Conservation (phyloP, 2,113 vertebrate species). For the Athene cunicularia region DNA sequence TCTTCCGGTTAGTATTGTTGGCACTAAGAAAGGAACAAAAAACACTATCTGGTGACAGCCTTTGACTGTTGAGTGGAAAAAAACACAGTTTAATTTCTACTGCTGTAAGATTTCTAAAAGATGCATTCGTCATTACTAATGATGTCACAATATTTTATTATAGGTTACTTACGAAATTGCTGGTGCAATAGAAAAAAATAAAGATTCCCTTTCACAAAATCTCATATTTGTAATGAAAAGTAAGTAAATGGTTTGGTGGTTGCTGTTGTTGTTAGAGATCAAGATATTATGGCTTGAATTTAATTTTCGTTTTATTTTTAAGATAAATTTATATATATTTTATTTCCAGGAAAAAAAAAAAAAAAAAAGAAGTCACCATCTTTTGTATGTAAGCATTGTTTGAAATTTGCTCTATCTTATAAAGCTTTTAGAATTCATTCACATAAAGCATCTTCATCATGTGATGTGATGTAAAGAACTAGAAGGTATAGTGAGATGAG, state of each 20-base stretch:
- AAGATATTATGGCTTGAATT: background rate
- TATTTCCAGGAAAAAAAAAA: background rate
- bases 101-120: background rate
- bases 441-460: slow-evolving; percentile 8
- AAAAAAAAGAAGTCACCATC: background rate
- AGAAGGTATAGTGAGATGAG: background rate
- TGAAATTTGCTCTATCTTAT: slow-evolving; percentile 35
- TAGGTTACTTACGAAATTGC: slow-evolving; percentile 91
- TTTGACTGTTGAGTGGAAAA: background rate
- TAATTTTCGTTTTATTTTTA: background rate
- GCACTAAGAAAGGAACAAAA: background rate
- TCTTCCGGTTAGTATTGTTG: background rate
- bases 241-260: slow-evolving; percentile 75
- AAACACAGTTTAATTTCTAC: background rate
- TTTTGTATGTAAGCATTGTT: background rate
- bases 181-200: slow-evolving; percentile 89
- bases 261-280: background rate
- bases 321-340: background rate
- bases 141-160: slow-evolving; percentile 47
- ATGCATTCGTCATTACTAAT: slow-evolving; percentile 51
- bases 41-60: background rate
- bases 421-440: slow-evolving; percentile 31
- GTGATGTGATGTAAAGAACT: background rate
- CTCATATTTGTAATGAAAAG: slow-evolving; percentile 94
- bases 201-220: slow-evolving; percentile 92